Evolutionary conservation across 1,140 invertebrate species (phyloP).

Genomic region (Pseudoatta argentina): DNA sequence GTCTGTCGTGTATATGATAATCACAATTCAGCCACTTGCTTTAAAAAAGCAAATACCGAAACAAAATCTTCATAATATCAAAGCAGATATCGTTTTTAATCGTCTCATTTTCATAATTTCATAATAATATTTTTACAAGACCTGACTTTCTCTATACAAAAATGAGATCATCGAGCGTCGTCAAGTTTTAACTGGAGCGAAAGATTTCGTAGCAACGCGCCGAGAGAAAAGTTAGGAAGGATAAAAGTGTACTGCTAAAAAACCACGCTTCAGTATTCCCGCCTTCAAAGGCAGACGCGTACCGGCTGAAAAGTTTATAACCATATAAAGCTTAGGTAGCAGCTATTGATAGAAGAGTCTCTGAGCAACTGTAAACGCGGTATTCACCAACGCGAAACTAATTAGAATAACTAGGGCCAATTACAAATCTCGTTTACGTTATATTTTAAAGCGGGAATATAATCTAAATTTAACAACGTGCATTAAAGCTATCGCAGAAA

Average conservation of each 20-base stretch:
- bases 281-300: constrained; percentile 50
- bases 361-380: constrained; percentile 24
- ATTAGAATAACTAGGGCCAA: constrained; percentile 12
- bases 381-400: constrained; percentile 12
- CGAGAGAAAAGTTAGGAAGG: constrained; percentile 60
- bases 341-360: constrained; percentile 42
- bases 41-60: background rate
- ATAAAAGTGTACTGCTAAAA: constrained; percentile 62
- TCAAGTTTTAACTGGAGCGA: constrained; percentile 59
- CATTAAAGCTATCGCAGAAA: background rate
- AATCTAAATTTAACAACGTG: constrained; percentile 10
- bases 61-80: background rate
- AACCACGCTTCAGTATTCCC: constrained; percentile 45
- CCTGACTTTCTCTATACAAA: constrained; percentile 35
- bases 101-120: constrained; percentile 32
- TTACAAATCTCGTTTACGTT: background rate
- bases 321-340: constrained; percentile 55
- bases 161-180: constrained; percentile 51
- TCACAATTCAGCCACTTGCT: background rate
- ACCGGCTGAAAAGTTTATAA: constrained; percentile 55
- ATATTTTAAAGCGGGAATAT: background rate
- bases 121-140: constrained; percentile 41
- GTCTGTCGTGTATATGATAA: background rate
- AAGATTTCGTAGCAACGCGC: constrained; percentile 57
- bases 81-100: constrained; percentile 16